Conservation (phyloP, 2,113 vertebrate genomes). For the Theristicus caerulescens region DNA sequence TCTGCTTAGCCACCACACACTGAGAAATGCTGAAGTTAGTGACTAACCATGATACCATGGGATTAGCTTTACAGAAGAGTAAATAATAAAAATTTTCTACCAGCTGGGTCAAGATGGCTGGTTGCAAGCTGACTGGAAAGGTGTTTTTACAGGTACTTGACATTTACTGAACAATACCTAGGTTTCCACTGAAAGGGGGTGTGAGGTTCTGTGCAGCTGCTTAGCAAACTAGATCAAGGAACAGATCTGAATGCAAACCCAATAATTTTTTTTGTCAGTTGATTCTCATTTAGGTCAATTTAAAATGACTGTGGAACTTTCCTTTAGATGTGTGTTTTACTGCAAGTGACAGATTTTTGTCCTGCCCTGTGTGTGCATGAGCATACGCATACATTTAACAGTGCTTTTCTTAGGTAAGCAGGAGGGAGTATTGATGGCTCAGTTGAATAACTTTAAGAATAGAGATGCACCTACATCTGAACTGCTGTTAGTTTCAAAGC, state of each 20-base stretch:
- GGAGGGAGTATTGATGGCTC: neutral
- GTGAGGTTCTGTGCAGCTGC: neutral
- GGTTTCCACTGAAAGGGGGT: neutral
- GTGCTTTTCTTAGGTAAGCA: neutral
- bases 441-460: neutral
- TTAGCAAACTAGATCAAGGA: neutral
- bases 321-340: neutral
- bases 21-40: neutral
- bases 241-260: neutral
- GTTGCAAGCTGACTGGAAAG: neutral
- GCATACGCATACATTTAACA: no score
- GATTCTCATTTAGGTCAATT: neutral
- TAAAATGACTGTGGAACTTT: neutral
- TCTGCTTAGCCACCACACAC: neutral
- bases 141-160: neutral
- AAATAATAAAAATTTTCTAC: neutral
- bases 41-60: neutral
- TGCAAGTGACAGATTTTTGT: neutral
- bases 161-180: neutral
- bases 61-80: neutral
- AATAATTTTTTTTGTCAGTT: neutral
- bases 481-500: neutral
- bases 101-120: neutral
- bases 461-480: neutral
- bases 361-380: neutral